Evolutionary conservation across 2,888 invertebrate species (phyloP).

Genomic region (Tachina grossa): DNA sequence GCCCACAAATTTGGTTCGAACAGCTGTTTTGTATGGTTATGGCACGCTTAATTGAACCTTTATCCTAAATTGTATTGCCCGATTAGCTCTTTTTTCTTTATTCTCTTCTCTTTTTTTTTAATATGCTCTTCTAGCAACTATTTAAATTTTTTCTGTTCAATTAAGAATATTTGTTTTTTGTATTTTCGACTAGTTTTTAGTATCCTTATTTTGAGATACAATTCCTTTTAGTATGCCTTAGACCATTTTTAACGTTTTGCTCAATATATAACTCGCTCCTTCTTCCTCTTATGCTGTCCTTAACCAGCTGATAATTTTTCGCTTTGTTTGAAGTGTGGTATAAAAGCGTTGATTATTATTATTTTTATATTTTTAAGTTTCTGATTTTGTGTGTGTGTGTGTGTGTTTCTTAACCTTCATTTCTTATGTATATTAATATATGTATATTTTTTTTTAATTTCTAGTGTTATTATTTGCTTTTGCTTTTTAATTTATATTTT

Average conservation of each 20-base stretch:
- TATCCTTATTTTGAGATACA: slow-evolving; percentile 45
- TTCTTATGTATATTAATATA: slow-evolving; percentile 23
- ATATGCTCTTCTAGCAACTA: slow-evolving; percentile 3
- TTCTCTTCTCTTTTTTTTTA: not conserved
- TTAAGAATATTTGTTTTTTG: slow-evolving; percentile 16
- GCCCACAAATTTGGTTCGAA: too few relatives aligned
- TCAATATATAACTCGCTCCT: not conserved
- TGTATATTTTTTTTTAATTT: slow-evolving; percentile 20
- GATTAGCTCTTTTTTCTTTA: not conserved
- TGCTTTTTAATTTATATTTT: slow-evolving; percentile 34
- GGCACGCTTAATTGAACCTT: not conserved
- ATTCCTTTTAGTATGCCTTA: slow-evolving; percentile 50
- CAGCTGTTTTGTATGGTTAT: too few relatives aligned
- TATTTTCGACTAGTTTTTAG: slow-evolving; percentile 47
- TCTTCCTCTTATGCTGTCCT: slow-evolving; percentile 1
- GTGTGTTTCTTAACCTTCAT: slow-evolving; percentile 29
- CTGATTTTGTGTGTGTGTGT: not conserved
- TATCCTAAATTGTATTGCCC: too few relatives aligned
- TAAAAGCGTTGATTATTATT: slow-evolving; percentile 44
- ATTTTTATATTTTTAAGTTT: slow-evolving; percentile 25
- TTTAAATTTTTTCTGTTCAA: not conserved
- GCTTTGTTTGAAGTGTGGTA: slow-evolving; percentile 50
- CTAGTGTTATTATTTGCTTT: slow-evolving; percentile 39
- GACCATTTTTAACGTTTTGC: slow-evolving; percentile 6
- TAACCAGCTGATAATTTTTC: slow-evolving; percentile 27